A percentile compares a stretch with the other conserved stretches of the same genome.
Conservation (phyloP, 92 coral and sea anemone species). For the Palythoa heliodiscus region DNA sequence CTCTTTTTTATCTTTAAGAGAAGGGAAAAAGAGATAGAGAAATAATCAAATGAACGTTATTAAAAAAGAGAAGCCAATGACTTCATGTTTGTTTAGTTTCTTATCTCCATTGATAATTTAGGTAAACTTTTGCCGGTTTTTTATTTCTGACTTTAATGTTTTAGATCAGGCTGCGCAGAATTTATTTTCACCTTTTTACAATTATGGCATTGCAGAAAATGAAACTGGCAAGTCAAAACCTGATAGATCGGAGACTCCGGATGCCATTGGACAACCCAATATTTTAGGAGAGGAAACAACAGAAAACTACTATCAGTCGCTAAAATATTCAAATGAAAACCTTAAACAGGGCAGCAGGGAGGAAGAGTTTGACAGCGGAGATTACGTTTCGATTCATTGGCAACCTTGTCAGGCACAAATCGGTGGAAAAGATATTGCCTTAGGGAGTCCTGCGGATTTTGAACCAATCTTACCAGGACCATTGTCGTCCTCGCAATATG, state of each 20-base stretch:
- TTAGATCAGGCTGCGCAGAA: background rate
- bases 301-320: background rate
- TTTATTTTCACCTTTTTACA: background rate
- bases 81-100: background rate
- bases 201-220: background rate
- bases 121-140: too few species aligned
- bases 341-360: background rate
- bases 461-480: too few species aligned
- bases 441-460: too few species aligned
- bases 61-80: background rate
- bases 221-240: background rate
- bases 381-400: background rate
- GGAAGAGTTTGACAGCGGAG: background rate
- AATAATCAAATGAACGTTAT: background rate
- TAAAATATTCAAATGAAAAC: background rate
- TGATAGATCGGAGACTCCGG: conserved; percentile 14
- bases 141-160: background rate
- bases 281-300: too few species aligned
- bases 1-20: too few species aligned
- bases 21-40: too few species aligned
- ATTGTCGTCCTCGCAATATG: background rate
- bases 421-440: background rate
- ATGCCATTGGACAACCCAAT: background rate
- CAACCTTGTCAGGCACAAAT: background rate
- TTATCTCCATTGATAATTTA: background rate